Evolutionary conservation across 2,113 vertebrate genomes (phyloP), one percentile per base, ranked within the genome.

Genomic region (Propithecus coquereli): DNA sequence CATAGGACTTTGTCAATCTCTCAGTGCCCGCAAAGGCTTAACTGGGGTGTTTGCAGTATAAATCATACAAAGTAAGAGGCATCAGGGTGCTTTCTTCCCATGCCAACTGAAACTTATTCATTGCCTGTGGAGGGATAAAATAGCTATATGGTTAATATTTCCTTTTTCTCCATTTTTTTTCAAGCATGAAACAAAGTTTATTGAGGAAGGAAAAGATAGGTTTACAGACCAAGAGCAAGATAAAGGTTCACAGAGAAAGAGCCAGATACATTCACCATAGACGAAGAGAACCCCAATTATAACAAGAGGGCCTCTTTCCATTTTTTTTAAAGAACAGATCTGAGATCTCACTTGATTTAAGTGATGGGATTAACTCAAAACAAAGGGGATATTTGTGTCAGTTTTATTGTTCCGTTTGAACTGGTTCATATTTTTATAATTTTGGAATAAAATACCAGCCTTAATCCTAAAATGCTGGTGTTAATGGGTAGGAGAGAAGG

Each of bases 371-470:
- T 93, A 92, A 87, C 87, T 94, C 47, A 90, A 95, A 90, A 84
- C 30, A 71, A 95, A 86, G 66, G 37, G 80, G 22, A 68, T 91
- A 73, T 94, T 91, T 94, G 43, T 40, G 74, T 93, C 76, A 71
- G 9, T 61, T 94, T 93, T 86, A 95, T 93, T 93, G 61, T 94
- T 93, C 30, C 10, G 68, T 57, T 92, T 93, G 65, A 93, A 94
- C 86, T 96, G 68, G 27, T 85, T 87, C 16, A 81, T 80, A 93
- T 85, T 90, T 96, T 92, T 68, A 92, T 85, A 92, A 92, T 82
- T 96, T 92, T 96, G 54, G 80, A 91, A 79, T 95, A 95, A 92
- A 79, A 2, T 74, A 88, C 7, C 20, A 77, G 80, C 10, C 14
- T 94, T 85, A 90, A 59, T 70, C 9, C 8, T 95, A 84, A 93